These are phyloP conservation scores for Embiotoca jacksoni DNA, from an alignment of 2,113 vertebrate genomes.

Conservation along the genomic window DNA sequence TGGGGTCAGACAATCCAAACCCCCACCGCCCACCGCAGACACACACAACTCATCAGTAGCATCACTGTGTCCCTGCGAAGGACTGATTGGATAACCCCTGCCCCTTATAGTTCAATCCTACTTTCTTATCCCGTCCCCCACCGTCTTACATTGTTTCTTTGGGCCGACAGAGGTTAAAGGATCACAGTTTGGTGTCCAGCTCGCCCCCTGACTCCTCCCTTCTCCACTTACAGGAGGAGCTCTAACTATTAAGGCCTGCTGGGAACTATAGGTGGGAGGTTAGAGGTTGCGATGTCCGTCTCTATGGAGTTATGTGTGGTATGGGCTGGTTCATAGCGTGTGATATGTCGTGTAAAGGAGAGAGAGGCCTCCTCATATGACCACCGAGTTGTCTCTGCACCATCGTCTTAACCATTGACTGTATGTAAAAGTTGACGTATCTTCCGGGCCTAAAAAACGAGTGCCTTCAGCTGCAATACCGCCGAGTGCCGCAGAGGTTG, in stretches of 20 bases:
- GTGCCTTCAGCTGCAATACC: no score
- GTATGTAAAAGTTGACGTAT: no score
- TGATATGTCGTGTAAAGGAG: neutral
- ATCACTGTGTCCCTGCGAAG: conserved; percentile 41
- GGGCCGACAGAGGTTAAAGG: conserved; percentile 57
- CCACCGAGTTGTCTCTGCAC: neutral
- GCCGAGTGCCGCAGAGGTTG: no score
- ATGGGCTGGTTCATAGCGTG: neutral
- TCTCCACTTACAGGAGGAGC: conserved; percentile 22
- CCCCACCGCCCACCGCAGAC: neutral
- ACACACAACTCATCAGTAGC: conserved; percentile 41
- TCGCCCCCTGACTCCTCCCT: neutral
- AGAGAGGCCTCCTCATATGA: neutral
- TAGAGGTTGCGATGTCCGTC: conserved; percentile 55
- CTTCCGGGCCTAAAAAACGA: no score
- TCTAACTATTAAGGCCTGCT: conserved; percentile 44
- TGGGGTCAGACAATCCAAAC: conserved; percentile 64
- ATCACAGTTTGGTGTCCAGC: conserved; percentile 40
- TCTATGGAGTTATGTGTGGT: conserved; percentile 45
- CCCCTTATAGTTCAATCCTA: conserved; percentile 43
- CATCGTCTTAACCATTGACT: no score
- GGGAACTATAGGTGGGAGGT: conserved; percentile 27
- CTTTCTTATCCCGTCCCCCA: conserved; percentile 30
- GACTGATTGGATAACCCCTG: conserved; percentile 65
- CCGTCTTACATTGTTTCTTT: conserved; percentile 33